A percentile compares a stretch with the other conserved stretches of the same genome.
Evolutionary conservation across 2,888 invertebrate species (phyloP).

Genomic region (Nomada ruficornis): DNA sequence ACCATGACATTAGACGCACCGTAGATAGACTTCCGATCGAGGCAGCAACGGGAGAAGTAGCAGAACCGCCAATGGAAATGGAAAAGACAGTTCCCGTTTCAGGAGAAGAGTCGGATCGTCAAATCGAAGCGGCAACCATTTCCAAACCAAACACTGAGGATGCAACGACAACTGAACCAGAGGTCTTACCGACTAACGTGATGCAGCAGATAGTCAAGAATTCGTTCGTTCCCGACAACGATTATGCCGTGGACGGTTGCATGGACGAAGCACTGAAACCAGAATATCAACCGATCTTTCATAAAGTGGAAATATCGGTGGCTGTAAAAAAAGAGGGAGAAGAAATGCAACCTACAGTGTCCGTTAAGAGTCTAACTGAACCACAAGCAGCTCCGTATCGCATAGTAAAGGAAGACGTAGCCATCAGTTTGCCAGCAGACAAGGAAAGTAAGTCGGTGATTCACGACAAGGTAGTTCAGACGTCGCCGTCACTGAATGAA

Average conservation of each 20-base stretch:
- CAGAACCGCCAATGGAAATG: slow-evolving; percentile 69
- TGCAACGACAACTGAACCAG: background rate
- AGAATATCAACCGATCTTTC: slow-evolving; percentile 71
- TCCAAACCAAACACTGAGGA: no score
- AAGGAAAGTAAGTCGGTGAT: slow-evolving; percentile 71
- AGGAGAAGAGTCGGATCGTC: slow-evolving; percentile 22
- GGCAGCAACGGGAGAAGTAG: slow-evolving; percentile 39
- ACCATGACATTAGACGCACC: slow-evolving; percentile 80
- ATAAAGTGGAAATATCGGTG: slow-evolving; percentile 80
- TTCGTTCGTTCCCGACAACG: slow-evolving; percentile 40
- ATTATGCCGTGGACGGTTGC: slow-evolving; percentile 27
- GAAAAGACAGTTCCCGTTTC: slow-evolving; percentile 71
- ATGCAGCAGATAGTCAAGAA: slow-evolving; percentile 51
- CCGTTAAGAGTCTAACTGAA: slow-evolving; percentile 76
- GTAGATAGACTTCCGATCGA: slow-evolving; percentile 76
- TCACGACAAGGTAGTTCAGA: slow-evolving; percentile 77
- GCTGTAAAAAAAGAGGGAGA: slow-evolving; percentile 76
- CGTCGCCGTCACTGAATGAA: slow-evolving; percentile 68
- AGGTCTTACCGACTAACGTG: slow-evolving; percentile 7
- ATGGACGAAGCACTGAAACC: slow-evolving; percentile 64
- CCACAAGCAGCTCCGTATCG: slow-evolving; percentile 69
- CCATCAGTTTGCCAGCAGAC: slow-evolving; percentile 77
- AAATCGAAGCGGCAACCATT: background rate
- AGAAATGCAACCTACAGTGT: slow-evolving; percentile 72
- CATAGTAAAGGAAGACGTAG: slow-evolving; percentile 77